These are phyloP conservation scores for Brachionus paranguensis DNA, from an alignment of 1,140 invertebrate genomes.

Conservation along the genomic window DNA sequence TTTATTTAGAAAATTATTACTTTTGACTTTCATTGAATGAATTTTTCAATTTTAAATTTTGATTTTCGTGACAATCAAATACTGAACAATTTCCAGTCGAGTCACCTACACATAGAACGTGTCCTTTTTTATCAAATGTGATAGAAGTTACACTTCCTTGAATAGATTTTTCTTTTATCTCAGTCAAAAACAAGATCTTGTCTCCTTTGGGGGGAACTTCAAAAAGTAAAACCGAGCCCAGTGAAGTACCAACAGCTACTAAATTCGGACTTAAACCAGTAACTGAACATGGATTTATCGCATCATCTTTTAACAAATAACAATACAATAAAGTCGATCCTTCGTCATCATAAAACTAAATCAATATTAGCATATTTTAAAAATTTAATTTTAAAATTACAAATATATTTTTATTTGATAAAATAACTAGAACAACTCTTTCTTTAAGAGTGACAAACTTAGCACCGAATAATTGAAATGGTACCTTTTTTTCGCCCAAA, in stretches of 20 bases:
- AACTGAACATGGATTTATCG: background rate
- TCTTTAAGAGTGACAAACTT: background rate
- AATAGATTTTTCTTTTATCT: background rate
- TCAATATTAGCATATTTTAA: background rate
- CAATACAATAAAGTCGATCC: background rate
- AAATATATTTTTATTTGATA: constrained; percentile 6
- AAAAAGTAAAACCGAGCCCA: background rate
- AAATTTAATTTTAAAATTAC: background rate
- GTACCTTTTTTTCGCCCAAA: background rate
- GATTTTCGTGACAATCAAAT: background rate
- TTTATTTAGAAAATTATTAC: background rate
- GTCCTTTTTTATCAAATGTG: background rate
- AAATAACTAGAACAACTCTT: background rate
- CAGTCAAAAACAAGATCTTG: background rate
- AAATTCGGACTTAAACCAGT: background rate
- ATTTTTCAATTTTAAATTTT: background rate
- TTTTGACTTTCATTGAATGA: background rate
- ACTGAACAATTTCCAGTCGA: background rate
- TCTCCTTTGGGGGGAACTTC: background rate
- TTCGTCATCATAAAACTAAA: constrained; percentile 12
- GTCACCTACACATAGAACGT: background rate
- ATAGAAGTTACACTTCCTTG: background rate
- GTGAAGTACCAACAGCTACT: background rate
- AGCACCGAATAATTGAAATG: background rate
- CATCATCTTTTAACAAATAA: background rate